Evolutionary conservation across 2,797 vertebrate genomes (phyloP).

Genomic region (Eleutherodactylus coqui): DNA sequence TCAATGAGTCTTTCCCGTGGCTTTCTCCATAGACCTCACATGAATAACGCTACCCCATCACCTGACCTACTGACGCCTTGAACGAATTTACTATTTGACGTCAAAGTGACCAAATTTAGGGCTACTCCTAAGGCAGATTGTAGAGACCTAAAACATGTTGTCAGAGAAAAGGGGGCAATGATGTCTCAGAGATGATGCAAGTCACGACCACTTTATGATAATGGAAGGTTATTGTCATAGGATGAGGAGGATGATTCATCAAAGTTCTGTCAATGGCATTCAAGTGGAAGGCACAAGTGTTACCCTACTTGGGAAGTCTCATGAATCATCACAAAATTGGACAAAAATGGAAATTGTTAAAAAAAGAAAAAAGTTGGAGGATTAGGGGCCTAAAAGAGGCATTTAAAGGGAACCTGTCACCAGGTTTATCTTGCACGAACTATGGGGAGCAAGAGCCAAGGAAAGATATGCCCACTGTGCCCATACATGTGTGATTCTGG

Average conservation of each 20-base stretch:
- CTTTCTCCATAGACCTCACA: neutral
- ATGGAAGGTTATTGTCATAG: neutral
- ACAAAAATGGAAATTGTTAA: neutral
- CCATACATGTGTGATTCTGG: no score
- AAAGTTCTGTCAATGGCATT: neutral
- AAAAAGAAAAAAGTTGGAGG: neutral
- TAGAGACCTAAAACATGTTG: neutral
- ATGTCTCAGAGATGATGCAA: neutral
- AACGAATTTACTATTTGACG: slow-evolving; percentile 64
- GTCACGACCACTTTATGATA: slow-evolving; percentile 12
- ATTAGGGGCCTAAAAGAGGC: neutral
- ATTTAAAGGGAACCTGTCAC: no score
- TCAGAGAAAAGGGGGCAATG: neutral
- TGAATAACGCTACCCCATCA: neutral
- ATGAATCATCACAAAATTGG: slow-evolving; percentile 11
- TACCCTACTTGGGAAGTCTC: neutral
- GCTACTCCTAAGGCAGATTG: neutral
- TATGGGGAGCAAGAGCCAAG: no score
- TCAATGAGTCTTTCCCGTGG: slow-evolving; percentile 67
- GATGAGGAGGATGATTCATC: slow-evolving; percentile 21
- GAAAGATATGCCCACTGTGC: no score
- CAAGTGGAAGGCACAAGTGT: neutral
- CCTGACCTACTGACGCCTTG: neutral
- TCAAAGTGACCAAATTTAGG: slow-evolving; percentile 10
- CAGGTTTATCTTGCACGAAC: no score